Evolutionary conservation across 1,140 invertebrate genomes (phyloP).

Genomic region (Asobara japonica): DNA sequence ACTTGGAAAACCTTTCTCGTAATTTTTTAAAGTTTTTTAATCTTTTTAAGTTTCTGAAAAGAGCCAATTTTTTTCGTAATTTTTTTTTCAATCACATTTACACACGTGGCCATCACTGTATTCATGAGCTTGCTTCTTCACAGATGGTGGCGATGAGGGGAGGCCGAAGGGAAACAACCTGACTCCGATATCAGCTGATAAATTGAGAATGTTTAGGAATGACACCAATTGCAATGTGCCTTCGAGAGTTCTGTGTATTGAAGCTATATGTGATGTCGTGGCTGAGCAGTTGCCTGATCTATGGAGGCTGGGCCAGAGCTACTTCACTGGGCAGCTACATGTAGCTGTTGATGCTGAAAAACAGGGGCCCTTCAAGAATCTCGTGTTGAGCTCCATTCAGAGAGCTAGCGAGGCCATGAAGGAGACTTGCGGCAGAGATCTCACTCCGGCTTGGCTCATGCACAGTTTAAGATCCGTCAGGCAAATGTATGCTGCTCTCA

Average conservation of each 20-base stretch:
- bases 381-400: constrained; percentile 60
- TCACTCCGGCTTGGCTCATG: constrained; percentile 79
- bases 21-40: too few species aligned
- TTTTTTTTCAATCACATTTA: too few species aligned
- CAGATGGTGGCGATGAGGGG: constrained; percentile 48
- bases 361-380: constrained; percentile 75
- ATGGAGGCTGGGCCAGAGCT: constrained; percentile 90
- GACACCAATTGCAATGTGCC: constrained; percentile 60
- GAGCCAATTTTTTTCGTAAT: too few species aligned
- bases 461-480: constrained; percentile 80
- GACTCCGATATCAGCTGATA: constrained; percentile 43
- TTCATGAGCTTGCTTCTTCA: too few species aligned
- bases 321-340: constrained; percentile 86
- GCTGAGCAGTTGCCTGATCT: constrained; percentile 81
- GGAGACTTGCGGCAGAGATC: constrained; percentile 63
- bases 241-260: constrained; percentile 75
- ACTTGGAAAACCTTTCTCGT: too few species aligned
- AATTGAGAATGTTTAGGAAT: constrained; percentile 47
- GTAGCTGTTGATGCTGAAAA: constrained; percentile 76
- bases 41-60: too few species aligned
- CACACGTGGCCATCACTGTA: too few species aligned
- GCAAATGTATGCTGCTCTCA: constrained; percentile 75
- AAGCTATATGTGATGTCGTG: constrained; percentile 78
- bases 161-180: constrained; percentile 44
- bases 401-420: constrained; percentile 59